Percentiles rank a stretch among this genome's conserved stretches.
These are phyloP conservation scores for Acanthopagrus latus DNA, from an alignment of 2,797 vertebrate genomes.

Conservation along the genomic window DNA sequence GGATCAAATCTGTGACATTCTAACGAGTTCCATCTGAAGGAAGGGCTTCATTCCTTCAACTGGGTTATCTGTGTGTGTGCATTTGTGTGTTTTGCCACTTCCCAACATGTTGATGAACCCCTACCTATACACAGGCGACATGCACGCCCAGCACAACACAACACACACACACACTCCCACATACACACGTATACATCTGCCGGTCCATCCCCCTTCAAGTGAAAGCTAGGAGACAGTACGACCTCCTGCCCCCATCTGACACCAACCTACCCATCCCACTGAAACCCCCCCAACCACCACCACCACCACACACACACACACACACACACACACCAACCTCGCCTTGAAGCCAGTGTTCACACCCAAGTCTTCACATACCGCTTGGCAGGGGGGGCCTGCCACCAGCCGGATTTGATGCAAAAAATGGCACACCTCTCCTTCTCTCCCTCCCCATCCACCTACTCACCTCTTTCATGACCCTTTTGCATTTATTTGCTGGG, in stretches of 20 bases:
- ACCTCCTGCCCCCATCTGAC: slow-evolving; percentile 94
- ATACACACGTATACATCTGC: slow-evolving; percentile 91
- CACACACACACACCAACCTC: slow-evolving; percentile 63
- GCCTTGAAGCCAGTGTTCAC: slow-evolving; percentile 93
- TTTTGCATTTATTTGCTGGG: slow-evolving; percentile 57
- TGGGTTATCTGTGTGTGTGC: slow-evolving; percentile 59
- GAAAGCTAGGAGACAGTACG: slow-evolving; percentile 91
- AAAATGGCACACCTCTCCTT: slow-evolving; percentile 79
- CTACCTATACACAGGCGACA: slow-evolving; percentile 82
- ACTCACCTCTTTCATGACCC: slow-evolving; percentile 60
- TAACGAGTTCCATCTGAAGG: slow-evolving; percentile 91
- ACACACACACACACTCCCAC: slow-evolving; percentile 46
- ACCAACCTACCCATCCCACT: slow-evolving; percentile 73
- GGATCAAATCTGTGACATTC: slow-evolving; percentile 97
- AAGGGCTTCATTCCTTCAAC: slow-evolving; percentile 70
- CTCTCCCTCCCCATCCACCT: slow-evolving; percentile 38
- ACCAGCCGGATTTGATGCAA: slow-evolving; percentile 92
- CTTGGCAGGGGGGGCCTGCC: slow-evolving; percentile 88
- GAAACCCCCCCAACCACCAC: slow-evolving; percentile 32
- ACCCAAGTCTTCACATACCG: slow-evolving; percentile 95
- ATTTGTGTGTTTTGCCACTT: slow-evolving; percentile 76
- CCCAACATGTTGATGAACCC: slow-evolving; percentile 73
- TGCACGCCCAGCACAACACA: slow-evolving; percentile 84
- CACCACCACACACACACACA: not conserved
- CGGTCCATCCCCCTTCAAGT: slow-evolving; percentile 86